These are phyloP conservation scores for Apolygus lucorum DNA, from an alignment of 1,140 invertebrate species.

Conservation along the genomic window DNA sequence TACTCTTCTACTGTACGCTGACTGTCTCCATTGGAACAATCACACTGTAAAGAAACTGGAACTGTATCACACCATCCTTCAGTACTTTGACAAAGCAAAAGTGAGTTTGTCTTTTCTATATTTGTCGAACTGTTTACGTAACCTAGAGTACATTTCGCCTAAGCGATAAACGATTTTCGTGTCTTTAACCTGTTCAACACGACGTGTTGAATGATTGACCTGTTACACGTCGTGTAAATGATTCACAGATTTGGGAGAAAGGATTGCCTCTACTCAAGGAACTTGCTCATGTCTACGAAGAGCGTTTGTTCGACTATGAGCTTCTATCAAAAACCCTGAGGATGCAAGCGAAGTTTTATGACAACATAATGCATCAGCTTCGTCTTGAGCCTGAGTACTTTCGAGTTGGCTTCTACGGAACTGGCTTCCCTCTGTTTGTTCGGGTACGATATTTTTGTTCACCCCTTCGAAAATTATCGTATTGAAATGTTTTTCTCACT, in stretches of 20 bases:
- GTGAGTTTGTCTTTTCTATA: conserved; percentile 40
- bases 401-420: conserved; percentile 90
- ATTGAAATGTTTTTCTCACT: too few species aligned
- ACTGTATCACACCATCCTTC: conserved; percentile 83
- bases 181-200: too few species aligned
- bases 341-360: conserved; percentile 79
- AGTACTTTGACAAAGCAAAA: conserved; percentile 92
- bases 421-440: conserved; percentile 87
- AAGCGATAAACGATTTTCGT: too few species aligned
- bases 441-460: too few species aligned
- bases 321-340: conserved; percentile 76
- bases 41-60: conserved; percentile 69
- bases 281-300: conserved; percentile 79
- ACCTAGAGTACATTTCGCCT: too few species aligned
- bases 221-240: too few species aligned
- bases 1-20: conserved; percentile 87
- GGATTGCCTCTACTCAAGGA: conserved; percentile 90
- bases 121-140: background rate
- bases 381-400: conserved; percentile 93
- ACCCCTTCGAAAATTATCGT: too few species aligned
- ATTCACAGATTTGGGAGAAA: conserved; percentile 83
- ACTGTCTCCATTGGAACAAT: conserved; percentile 79
- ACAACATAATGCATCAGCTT: conserved; percentile 79
- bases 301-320: conserved; percentile 79
- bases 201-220: too few species aligned